Evolutionary conservation across 1,140 invertebrate genomes (phyloP), one percentile per base, ranked within the genome.

Genomic region (Drosophila tsacasi): DNA sequence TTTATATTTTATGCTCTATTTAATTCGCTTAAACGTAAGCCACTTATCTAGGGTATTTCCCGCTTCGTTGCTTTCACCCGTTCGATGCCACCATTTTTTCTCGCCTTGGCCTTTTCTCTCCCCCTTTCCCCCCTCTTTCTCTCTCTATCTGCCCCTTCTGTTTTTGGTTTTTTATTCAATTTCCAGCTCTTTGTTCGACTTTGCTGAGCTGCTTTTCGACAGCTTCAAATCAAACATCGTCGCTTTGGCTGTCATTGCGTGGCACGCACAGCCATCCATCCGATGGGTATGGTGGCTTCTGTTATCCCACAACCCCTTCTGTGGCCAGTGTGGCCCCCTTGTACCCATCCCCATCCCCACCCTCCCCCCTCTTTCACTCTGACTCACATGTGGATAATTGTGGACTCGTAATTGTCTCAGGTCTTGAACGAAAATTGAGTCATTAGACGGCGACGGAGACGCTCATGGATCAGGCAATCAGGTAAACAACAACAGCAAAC

Each of bases 171-270:
- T 55, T 42, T 62, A 65, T 40, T 23, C 46, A 39, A 46, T 39
- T 52, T 79, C 23, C 2, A 64, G 30, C 42, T 47, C 47, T 46
- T 49, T 57, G 50, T 66, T 62, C 39, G 40, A 68, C 42, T 62
- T 64, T 54, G 54, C 55, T 61, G 74, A 69, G 76, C 58, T 69
- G 71, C 59, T 74, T 86, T 79, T 86, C 83, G 83, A 87, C 83
- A 83, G 72, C 60, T 80, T 69, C 72, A 86, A 87, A 87, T 86
- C 83, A 87, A 86, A 83, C 62, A 87, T 76, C 46, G 74, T 86
- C 50, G 63, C 75, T 77, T 25, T 27, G 49, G 62, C 79, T 87
- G 83, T 76, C 76, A 73, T 83, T 86, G 83, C 66, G 76, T 87
- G 66, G 76, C 79, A 87, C 83, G 83, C 71, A 82, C 79, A 61